A percentile compares a stretch with the other conserved stretches of the same genome.
Evolutionary conservation across 2,797 vertebrate genomes (phyloP).

Genomic region (Pantherophis vulpinus): DNA sequence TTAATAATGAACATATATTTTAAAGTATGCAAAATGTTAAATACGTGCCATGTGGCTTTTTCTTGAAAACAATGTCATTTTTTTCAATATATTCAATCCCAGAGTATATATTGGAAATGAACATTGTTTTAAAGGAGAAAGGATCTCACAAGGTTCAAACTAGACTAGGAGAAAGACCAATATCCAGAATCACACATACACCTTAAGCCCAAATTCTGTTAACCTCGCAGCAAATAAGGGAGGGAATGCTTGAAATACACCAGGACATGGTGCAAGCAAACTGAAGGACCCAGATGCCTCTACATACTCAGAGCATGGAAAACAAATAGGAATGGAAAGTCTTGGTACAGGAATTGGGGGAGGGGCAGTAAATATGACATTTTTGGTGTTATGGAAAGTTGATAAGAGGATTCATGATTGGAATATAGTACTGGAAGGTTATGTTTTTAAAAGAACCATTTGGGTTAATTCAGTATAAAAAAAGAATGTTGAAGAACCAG

Average conservation of each 20-base stretch:
- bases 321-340: not conserved
- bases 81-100: not conserved
- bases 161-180: not conserved
- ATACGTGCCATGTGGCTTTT: not conserved
- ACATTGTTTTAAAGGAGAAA: not conserved
- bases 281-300: not conserved
- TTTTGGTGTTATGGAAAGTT: not conserved
- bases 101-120: not conserved
- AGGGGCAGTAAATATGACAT: not conserved
- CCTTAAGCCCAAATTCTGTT: not conserved
- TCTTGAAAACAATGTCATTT: not conserved
- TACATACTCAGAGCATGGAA: not conserved
- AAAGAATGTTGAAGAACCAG: no score
- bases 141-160: not conserved
- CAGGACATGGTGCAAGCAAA: not conserved
- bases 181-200: not conserved
- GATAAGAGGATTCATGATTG: no score
- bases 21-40: not conserved
- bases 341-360: not conserved
- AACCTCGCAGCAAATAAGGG: not conserved
- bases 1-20: not conserved
- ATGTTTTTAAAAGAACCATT: no score
- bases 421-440: no score
- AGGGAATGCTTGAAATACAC: not conserved
- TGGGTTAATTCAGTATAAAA: no score